phyloP scores from a whole-genome alignment of 2,888 invertebrate genomes.

The Tipula lateralis region DNA sequence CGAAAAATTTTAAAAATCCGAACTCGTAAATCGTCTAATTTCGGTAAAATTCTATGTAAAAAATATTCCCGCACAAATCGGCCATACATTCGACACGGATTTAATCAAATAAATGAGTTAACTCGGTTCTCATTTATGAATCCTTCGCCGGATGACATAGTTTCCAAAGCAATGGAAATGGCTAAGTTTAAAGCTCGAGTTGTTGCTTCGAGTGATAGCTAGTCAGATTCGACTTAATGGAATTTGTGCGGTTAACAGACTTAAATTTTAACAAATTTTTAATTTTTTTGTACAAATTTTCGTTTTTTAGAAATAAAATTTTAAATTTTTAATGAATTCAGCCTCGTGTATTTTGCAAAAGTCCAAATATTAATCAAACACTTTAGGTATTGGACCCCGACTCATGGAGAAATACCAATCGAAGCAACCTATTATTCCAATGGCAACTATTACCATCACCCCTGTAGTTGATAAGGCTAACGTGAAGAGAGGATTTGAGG shows the following conservation, averaged over 20 bases:
- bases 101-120: slow-evolving; percentile 36
- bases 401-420: slow-evolving; percentile 33
- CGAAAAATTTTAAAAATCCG: neutral
- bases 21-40: slow-evolving; percentile 43
- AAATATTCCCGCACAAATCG: slow-evolving; percentile 39
- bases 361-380: neutral
- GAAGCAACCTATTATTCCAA: slow-evolving; percentile 32
- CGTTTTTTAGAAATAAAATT: neutral
- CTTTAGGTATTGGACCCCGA: slow-evolving; percentile 36
- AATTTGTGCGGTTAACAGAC: neutral
- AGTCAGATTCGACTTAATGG: neutral
- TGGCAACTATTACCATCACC: slow-evolving; percentile 32
- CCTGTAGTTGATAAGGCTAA: slow-evolving; percentile 41
- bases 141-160: slow-evolving; percentile 58
- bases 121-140: slow-evolving; percentile 54
- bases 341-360: neutral
- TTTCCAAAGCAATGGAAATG: slow-evolving; percentile 42
- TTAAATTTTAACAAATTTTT: neutral
- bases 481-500: slow-evolving; percentile 43
- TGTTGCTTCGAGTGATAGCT: neutral
- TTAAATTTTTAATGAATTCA: neutral
- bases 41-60: slow-evolving; percentile 52
- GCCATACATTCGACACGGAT: slow-evolving; percentile 37
- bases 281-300: neutral
- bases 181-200: neutral